Conservation (phyloP, 2,113 vertebrate genomes). For the Fulica atra region DNA sequence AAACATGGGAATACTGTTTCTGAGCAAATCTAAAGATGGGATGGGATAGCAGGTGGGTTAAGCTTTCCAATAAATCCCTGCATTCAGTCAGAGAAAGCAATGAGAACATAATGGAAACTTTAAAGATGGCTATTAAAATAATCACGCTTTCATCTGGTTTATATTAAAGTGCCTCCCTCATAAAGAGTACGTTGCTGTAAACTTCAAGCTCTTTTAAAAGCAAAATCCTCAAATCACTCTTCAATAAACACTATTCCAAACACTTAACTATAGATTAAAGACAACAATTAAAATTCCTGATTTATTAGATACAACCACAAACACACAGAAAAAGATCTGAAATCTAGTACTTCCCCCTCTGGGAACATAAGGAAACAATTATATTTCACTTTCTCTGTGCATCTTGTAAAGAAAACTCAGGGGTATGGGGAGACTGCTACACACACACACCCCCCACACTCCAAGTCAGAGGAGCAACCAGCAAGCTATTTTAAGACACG, state of each 20-base stretch:
- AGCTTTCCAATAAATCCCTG: not conserved
- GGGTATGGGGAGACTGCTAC: not conserved
- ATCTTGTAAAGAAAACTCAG: constrained; percentile 25
- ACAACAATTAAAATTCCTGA: constrained; percentile 58
- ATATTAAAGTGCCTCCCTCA: constrained; percentile 26
- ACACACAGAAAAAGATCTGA: not conserved
- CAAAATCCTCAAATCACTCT: constrained; percentile 46
- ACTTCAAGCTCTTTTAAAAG: constrained; percentile 38
- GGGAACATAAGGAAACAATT: constrained; percentile 8
- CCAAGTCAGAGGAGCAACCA: not conserved
- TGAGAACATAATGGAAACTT: constrained; percentile 17
- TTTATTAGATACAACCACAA: constrained; percentile 56
- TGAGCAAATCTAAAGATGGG: not conserved
- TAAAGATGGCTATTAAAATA: constrained; percentile 51
- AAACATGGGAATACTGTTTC: not conserved
- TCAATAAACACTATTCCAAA: constrained; percentile 59
- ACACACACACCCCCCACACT: not conserved
- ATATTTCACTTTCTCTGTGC: constrained; percentile 27
- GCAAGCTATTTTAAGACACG: constrained; percentile 31
- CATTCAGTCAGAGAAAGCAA: not conserved
- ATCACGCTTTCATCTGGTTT: constrained; percentile 48
- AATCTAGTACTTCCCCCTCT: not conserved
- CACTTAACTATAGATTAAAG: constrained; percentile 48
- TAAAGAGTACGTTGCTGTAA: constrained; percentile 23
- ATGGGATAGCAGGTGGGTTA: not conserved